phyloP scores from a whole-genome alignment of 2,113 vertebrate genomes.

The Odontesthes bonariensis region DNA sequence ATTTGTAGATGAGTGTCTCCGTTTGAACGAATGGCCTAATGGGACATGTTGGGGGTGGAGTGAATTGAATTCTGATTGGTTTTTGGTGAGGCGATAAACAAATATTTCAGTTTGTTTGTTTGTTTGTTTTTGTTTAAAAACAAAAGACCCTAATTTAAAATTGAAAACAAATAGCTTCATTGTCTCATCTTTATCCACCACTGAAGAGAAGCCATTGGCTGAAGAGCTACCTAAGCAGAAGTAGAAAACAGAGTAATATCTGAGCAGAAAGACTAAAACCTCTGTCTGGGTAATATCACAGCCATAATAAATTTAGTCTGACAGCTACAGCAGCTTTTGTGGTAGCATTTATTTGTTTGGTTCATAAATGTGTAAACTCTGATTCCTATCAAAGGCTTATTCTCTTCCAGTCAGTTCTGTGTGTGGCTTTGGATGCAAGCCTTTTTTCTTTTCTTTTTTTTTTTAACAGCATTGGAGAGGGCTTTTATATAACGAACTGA shows the following conservation, averaged over 20 bases:
- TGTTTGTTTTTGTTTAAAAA: constrained; percentile 20
- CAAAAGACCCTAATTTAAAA: constrained; percentile 25
- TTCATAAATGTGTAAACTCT: constrained; percentile 62
- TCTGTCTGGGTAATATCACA: constrained; percentile 46
- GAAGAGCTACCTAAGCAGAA: constrained; percentile 28
- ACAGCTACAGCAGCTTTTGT: constrained; percentile 52
- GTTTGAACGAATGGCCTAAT: constrained; percentile 48
- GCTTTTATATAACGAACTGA: constrained; percentile 74
- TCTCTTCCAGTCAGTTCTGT: constrained; percentile 25
- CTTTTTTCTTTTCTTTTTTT: constrained; percentile 18
- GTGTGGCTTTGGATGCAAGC: constrained; percentile 51
- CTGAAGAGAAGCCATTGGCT: constrained; percentile 16
- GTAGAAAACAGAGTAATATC: constrained; percentile 36
- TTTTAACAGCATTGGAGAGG: constrained; percentile 18
- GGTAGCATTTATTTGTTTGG: constrained; percentile 66
- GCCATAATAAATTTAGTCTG: constrained; percentile 54
- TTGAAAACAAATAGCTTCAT: constrained; percentile 16
- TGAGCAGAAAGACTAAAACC: constrained; percentile 35
- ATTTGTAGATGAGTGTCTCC: constrained; percentile 59
- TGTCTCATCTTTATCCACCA: constrained; percentile 24
- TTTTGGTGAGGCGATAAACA: constrained; percentile 15
- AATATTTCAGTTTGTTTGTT: constrained; percentile 6
- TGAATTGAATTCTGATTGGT: constrained; percentile 51
- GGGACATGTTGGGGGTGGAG: constrained; percentile 32
- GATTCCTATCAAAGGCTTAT: constrained; percentile 52